Percentiles rank a stretch among this genome's conserved stretches.
phyloP scores from a whole-genome alignment of 2,113 vertebrate species.

The Agapornis roseicollis region DNA sequence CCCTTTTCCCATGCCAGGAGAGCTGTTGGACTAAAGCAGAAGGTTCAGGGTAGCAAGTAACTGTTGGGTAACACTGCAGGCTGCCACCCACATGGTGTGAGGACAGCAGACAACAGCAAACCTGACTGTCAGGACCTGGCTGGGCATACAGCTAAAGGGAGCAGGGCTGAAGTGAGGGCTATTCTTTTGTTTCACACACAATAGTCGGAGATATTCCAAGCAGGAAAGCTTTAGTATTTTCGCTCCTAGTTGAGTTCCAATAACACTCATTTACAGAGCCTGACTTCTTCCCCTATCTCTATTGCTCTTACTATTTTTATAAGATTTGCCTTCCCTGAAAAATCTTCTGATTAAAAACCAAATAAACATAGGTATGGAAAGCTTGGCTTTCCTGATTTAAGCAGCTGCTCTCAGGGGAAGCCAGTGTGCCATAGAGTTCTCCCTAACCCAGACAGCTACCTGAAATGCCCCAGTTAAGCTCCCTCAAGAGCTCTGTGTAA shows the following conservation, averaged over 20 bases:
- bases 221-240: neutral
- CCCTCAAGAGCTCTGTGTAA: neutral
- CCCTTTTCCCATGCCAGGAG: neutral
- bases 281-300: neutral
- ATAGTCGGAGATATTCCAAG: neutral
- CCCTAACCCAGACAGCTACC: neutral
- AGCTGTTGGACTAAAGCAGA: neutral
- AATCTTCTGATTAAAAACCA: neutral
- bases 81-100: too few species aligned
- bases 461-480: neutral
- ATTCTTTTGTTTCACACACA: neutral
- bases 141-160: neutral
- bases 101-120: neutral
- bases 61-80: neutral
- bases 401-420: neutral
- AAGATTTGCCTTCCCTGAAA: neutral
- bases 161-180: neutral
- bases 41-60: neutral
- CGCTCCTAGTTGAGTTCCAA: neutral
- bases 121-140: neutral
- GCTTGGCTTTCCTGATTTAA: neutral
- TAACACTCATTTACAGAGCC: neutral
- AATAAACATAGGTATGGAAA: neutral
- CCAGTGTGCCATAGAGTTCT: neutral
- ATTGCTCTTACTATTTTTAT: neutral